Percentiles rank a stretch among this genome's conserved stretches.
phyloP scores from a whole-genome alignment of 2,888 invertebrate genomes.

The Tortricodes alternella region DNA sequence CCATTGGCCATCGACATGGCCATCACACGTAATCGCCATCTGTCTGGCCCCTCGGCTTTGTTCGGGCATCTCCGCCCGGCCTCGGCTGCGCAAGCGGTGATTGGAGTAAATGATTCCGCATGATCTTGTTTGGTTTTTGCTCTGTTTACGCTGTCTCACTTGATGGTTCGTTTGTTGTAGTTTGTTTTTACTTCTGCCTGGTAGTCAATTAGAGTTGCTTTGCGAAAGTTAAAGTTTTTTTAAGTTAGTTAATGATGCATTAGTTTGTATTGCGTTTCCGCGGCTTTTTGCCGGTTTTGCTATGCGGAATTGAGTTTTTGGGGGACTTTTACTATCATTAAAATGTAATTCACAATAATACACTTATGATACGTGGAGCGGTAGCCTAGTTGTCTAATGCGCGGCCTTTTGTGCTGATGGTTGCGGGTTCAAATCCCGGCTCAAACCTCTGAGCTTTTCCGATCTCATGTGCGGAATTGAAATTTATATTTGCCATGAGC shows the following conservation, averaged over 20 bases:
- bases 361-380: not conserved
- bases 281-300: not conserved
- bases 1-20: constrained; percentile 35
- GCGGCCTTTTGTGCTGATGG: too few species aligned
- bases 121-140: constrained; percentile 75
- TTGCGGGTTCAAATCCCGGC: too few species aligned
- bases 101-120: constrained; percentile 78
- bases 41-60: constrained; percentile 55
- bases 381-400: too few species aligned
- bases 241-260: constrained; percentile 3
- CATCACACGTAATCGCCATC: constrained; percentile 36
- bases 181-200: constrained; percentile 48
- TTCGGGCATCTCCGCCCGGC: constrained; percentile 49
- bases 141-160: constrained; percentile 65
- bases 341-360: not conserved
- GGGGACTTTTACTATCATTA: constrained; percentile 15
- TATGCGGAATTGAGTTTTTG: constrained; percentile 11
- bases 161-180: constrained; percentile 54
- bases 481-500: too few species aligned
- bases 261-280: constrained; percentile 17
- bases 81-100: constrained; percentile 47
- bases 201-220: constrained; percentile 66
- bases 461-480: too few species aligned
- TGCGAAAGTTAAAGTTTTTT: constrained; percentile 17
- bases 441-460: too few species aligned